Percentiles rank a stretch among this genome's conserved stretches.
Conservation (phyloP, 2,888 invertebrate species). For the Acleris laterana region DNA sequence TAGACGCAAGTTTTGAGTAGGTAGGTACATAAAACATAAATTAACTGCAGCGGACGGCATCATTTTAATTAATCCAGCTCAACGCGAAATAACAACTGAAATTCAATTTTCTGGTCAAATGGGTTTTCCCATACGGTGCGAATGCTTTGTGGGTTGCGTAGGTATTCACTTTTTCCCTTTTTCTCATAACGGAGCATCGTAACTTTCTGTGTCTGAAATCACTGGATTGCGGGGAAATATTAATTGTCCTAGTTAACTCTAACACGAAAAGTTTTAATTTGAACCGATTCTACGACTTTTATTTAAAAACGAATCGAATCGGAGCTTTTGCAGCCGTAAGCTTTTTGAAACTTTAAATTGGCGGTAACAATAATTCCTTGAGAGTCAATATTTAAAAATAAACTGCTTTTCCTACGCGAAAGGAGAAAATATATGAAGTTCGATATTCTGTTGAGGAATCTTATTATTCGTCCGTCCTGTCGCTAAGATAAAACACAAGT, state of each 20-base stretch:
- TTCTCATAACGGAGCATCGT: constrained; percentile 42
- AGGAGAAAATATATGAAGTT: too few species aligned
- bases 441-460: neutral
- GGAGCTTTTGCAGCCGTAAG: neutral
- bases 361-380: constrained; percentile 1
- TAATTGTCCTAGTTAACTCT: constrained; percentile 1
- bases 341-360: constrained; percentile 37
- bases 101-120: constrained; percentile 74
- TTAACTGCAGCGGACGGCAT: constrained; percentile 48
- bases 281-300: constrained; percentile 12
- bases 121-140: constrained; percentile 54
- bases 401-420: neutral
- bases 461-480: constrained; percentile 11
- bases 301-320: constrained; percentile 10
- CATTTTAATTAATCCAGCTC: constrained; percentile 64
- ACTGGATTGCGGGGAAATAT: constrained; percentile 1
- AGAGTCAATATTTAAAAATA: neutral
- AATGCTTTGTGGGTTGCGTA: constrained; percentile 45
- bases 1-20: neutral
- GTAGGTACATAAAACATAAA: constrained; percentile 40
- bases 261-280: constrained; percentile 10
- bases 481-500: constrained; percentile 20
- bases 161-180: constrained; percentile 44
- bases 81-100: constrained; percentile 60
- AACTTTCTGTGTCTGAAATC: constrained; percentile 39